Evolutionary conservation across 2,888 invertebrate genomes (phyloP).

Genomic region (Ethmia dodecea): DNA sequence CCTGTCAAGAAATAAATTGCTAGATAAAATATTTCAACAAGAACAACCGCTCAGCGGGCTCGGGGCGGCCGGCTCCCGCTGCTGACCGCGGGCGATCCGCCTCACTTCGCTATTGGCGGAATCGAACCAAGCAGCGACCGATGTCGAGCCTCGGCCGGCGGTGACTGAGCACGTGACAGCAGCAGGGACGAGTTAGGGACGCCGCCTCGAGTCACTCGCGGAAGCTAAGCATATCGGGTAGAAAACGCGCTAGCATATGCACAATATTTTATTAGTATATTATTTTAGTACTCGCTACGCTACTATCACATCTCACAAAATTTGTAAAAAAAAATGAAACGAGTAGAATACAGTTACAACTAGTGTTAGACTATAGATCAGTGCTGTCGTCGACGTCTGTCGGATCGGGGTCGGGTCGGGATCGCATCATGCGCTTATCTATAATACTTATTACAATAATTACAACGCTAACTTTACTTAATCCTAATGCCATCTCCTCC

Average conservation of each 20-base stretch:
- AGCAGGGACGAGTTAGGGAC: neutral
- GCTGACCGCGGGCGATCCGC: neutral
- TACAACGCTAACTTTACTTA: neutral
- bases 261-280: conserved; percentile 29
- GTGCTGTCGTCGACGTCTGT: neutral
- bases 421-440: too few species aligned
- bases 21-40: conserved; percentile 69
- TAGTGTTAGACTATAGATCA: neutral
- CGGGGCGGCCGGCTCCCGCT: conserved; percentile 11
- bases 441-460: neutral
- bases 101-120: too few species aligned
- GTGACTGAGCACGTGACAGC: neutral
- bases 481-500: too few species aligned
- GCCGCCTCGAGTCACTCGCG: conserved; percentile 5
- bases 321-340: conserved; percentile 27
- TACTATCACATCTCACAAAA: conserved; percentile 57
- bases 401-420: neutral
- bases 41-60: conserved; percentile 38
- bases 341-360: conserved; percentile 15
- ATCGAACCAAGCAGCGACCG: too few species aligned
- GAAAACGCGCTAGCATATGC: conserved; percentile 35
- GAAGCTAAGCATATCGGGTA: conserved; percentile 42
- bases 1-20: conserved; percentile 70
- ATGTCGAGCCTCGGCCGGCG: too few species aligned
- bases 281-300: conserved; percentile 40